Conservation (phyloP, 1,140 invertebrate genomes). For the Drosophila sturtevanti region DNA sequence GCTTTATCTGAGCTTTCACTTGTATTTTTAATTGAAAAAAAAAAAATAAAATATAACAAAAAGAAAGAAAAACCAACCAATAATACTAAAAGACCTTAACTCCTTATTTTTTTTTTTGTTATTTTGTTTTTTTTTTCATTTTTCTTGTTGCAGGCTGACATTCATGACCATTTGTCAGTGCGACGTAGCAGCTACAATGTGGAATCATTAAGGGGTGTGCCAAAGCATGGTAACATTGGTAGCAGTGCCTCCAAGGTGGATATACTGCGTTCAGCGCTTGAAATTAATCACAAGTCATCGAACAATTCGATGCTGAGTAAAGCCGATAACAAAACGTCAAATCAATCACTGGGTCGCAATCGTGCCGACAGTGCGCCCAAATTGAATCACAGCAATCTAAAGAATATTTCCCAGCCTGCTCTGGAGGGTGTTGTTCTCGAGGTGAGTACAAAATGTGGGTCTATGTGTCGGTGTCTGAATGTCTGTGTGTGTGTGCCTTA, state of each 20-base stretch:
- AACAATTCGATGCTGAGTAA: slow-evolving; percentile 82
- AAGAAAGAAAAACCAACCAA: neutral
- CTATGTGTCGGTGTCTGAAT: neutral
- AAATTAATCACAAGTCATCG: slow-evolving; percentile 85
- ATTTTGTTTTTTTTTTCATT: neutral
- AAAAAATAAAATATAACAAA: too few relatives aligned
- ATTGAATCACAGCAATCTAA: slow-evolving; percentile 84
- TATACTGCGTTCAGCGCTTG: slow-evolving; percentile 86
- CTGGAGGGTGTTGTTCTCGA: slow-evolving; percentile 83
- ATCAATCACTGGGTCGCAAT: slow-evolving; percentile 83
- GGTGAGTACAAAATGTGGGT: slow-evolving; percentile 66
- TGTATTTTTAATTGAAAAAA: neutral
- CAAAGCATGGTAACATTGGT: slow-evolving; percentile 81
- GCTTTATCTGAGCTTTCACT: neutral
- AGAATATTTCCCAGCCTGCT: slow-evolving; percentile 85
- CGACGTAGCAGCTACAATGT: slow-evolving; percentile 82
- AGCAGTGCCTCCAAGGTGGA: slow-evolving; percentile 87
- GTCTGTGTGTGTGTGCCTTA: slow-evolving; percentile 4
- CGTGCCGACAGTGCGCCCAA: slow-evolving; percentile 86
- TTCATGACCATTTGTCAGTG: slow-evolving; percentile 81
- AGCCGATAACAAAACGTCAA: slow-evolving; percentile 83
- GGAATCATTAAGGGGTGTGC: slow-evolving; percentile 68
- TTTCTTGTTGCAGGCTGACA: slow-evolving; percentile 66
- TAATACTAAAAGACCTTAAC: slow-evolving; percentile 1
- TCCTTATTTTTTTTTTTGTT: neutral